Conservation (phyloP, 2,113 vertebrate genomes). For the Ceratotherium simum region DNA sequence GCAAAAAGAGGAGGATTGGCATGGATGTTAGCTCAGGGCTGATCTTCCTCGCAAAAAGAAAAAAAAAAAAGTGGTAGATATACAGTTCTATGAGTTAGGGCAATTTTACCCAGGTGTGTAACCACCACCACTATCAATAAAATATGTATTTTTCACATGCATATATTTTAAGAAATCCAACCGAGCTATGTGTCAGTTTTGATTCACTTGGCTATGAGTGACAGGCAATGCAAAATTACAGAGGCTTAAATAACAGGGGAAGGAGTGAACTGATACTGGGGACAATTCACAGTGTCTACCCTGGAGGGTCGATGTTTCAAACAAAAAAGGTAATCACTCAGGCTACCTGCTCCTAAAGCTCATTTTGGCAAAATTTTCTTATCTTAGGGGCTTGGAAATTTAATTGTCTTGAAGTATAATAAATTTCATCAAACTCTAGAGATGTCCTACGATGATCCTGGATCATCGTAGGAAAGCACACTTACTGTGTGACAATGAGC, state of each 20-base stretch:
- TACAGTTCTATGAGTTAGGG: neutral
- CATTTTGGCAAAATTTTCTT: neutral
- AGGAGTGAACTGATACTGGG: too few species aligned
- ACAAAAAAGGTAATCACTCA: neutral
- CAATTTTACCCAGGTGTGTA: neutral
- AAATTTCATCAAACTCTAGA: neutral
- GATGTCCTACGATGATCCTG: neutral
- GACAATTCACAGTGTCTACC: neutral
- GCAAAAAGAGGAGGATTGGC: too few species aligned
- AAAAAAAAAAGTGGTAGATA: too few species aligned
- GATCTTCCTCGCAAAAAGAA: too few species aligned
- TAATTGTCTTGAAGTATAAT: neutral
- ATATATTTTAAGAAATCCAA: neutral
- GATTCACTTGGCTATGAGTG: neutral
- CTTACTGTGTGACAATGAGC: neutral
- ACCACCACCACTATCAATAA: neutral
- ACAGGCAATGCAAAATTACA: neutral
- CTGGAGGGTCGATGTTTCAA: neutral
- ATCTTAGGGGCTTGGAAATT: neutral
- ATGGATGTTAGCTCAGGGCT: too few species aligned
- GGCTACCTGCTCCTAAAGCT: neutral
- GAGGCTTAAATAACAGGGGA: neutral
- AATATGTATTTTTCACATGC: neutral
- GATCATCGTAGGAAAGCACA: too few species aligned
- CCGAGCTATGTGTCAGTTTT: neutral